These are phyloP conservation scores for Ceratina australensis DNA, from an alignment of 1,140 invertebrate genomes.

Conservation along the genomic window DNA sequence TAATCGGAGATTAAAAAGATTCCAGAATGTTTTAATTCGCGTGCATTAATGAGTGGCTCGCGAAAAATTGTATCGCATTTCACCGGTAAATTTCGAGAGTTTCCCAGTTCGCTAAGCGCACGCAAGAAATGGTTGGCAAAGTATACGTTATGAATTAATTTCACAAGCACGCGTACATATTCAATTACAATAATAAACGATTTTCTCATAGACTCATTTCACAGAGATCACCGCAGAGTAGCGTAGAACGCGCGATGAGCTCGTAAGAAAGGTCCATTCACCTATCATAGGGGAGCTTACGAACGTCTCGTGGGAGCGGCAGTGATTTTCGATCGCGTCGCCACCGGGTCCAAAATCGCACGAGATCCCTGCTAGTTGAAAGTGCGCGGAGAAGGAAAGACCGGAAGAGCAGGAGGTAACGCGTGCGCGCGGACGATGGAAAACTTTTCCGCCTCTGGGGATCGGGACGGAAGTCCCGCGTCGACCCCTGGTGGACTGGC, in stretches of 20 bases:
- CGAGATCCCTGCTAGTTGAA: background rate
- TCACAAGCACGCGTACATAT: no score
- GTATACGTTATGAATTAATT: no score
- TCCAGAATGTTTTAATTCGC: background rate
- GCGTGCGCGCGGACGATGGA: background rate
- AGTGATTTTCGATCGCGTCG: background rate
- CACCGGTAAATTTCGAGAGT: background rate
- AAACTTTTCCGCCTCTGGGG: background rate
- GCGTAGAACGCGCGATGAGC: background rate
- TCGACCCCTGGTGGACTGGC: background rate
- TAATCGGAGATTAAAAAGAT: background rate
- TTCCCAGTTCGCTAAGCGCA: background rate
- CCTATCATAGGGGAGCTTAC: background rate
- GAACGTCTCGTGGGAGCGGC: background rate
- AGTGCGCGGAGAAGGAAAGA: background rate
- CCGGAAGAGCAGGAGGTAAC: background rate
- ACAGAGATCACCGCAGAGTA: no score
- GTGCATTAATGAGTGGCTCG: background rate
- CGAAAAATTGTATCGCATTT: background rate
- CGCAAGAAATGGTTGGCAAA: background rate
- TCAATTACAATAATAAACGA: no score
- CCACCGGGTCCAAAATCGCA: background rate
- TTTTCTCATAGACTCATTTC: no score
- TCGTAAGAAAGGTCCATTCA: background rate
- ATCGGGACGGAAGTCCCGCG: conserved; percentile 13